A percentile compares a stretch with the other conserved stretches of the same genome.
phyloP scores from a whole-genome alignment of 2,113 vertebrate genomes.

The Delphinus delphis region DNA sequence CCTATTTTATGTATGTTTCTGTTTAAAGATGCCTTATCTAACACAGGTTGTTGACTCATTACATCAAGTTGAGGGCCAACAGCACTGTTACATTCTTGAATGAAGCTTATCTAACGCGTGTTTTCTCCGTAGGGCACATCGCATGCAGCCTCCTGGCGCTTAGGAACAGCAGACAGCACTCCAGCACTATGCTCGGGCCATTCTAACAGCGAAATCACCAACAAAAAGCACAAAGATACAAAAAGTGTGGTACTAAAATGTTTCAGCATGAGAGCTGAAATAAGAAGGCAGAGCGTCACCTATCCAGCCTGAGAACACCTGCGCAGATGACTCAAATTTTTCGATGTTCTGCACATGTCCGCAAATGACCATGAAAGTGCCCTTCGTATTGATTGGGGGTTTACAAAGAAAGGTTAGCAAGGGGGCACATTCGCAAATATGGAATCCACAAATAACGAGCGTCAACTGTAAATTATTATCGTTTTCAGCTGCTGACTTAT shows the following conservation, averaged over 20 bases:
- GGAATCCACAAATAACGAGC: background rate
- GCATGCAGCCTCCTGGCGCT: accelerated
- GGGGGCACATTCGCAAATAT: background rate
- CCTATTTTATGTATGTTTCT: background rate
- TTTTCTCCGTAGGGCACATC: background rate
- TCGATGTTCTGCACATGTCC: accelerated
- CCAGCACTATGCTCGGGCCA: accelerated
- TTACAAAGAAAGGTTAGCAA: background rate
- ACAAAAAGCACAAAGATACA: background rate
- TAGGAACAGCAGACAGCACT: background rate
- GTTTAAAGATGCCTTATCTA: background rate
- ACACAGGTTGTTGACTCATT: accelerated
- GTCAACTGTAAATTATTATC: accelerated
- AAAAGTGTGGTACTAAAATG: background rate
- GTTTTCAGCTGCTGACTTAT: accelerated
- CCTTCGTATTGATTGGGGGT: background rate
- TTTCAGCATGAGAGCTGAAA: background rate
- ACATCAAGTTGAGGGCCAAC: accelerated
- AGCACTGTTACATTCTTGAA: accelerated
- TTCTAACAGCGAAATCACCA: background rate
- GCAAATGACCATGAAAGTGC: background rate
- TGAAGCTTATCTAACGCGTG: accelerated
- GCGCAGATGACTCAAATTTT: accelerated
- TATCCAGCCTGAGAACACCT: too few species aligned
- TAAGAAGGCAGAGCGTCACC: accelerated